Evolutionary conservation across 2,888 invertebrate species (phyloP).

Genomic region (Synanthedon myopaeformis): DNA sequence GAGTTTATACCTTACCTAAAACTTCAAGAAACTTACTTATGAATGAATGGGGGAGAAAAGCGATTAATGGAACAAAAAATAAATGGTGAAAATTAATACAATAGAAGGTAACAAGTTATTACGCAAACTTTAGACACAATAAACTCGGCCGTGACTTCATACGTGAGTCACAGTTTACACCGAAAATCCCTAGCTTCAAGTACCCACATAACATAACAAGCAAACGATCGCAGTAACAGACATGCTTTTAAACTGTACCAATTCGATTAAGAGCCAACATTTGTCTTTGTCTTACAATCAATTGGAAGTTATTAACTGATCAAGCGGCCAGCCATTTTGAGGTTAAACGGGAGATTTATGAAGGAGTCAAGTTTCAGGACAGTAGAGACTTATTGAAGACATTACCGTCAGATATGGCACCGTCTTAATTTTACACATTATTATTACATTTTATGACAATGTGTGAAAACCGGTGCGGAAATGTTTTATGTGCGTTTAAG

Average conservation of each 20-base stretch:
- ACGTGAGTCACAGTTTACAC: constrained; percentile 31
- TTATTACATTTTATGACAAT: too few species aligned
- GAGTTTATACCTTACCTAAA: neutral
- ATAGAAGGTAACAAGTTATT: constrained; percentile 20
- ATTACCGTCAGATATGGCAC: neutral
- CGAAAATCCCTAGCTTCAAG: constrained; percentile 21
- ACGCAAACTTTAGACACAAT: constrained; percentile 21
- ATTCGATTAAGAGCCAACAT: constrained; percentile 14
- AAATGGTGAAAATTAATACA: constrained; percentile 23
- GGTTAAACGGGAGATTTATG: constrained; percentile 34
- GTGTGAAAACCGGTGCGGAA: too few species aligned
- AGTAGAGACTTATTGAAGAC: constrained; percentile 7
- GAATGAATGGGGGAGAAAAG: constrained; percentile 5
- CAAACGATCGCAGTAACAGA: constrained; percentile 31
- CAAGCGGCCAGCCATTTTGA: constrained; percentile 25
- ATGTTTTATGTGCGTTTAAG: too few species aligned
- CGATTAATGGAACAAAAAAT: constrained; percentile 21
- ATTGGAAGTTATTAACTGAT: constrained; percentile 48
- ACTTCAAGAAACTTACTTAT: too few species aligned
- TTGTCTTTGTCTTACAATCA: constrained; percentile 20
- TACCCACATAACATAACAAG: constrained; percentile 10
- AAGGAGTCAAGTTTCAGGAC: constrained; percentile 6
- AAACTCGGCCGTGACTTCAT: constrained; percentile 25
- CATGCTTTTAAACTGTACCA: constrained; percentile 26
- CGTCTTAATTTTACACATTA: constrained; percentile 9